Evolutionary conservation across 2,888 invertebrate species (phyloP), one percentile per base, ranked within the genome.

Genomic region (Cataglyphis rosenhaueri): DNA sequence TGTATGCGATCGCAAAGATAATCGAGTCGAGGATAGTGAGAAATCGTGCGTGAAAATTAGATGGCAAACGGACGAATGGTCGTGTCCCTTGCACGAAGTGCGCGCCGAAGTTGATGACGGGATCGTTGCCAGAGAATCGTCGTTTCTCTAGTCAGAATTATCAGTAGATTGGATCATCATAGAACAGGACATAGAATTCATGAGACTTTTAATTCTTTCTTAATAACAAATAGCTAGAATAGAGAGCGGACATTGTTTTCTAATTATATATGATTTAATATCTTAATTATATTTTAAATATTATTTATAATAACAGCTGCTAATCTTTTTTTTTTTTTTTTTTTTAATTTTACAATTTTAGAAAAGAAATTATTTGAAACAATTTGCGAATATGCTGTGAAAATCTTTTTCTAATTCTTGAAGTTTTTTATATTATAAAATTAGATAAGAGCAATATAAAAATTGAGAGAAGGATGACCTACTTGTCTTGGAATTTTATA

Each of bases 1-100:
- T 38, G 52, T 66, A 25, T 18, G 12, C 61, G 29, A 48, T 9
- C 61, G 25, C 35, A 18, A 55, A 65, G 71, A 71, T 66, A 74
- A 75, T 74, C 57, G 74, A 35, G 21, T 59, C 74, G 81, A 82
- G 66, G 66, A 61, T 76, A 64, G 29, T 18, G 64, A 65, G 65
- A 76, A 82, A 82, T 75, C 82, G 66, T 61, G 82, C 82, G 38
- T 76, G 75, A 75, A 76, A 68, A 75, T 75, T 82, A 81, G 64
- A 73, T 73, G 55, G 52, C 73, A 48, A 81, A 73, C 29, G 61
- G 44, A 64, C 38, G 74, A 35, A 74, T 74, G 9, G 10, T 64
- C 41, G 21, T 10, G 64, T 62, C 44, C 29, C 25, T 81, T 57
- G 65, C 74, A 64, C 35, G 44, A 81, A 64, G 38, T 18, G 38